Evolutionary conservation across 2,888 invertebrate genomes (phyloP), one percentile per base, ranked within the genome.

Genomic region (Eristalinus aeneus): DNA sequence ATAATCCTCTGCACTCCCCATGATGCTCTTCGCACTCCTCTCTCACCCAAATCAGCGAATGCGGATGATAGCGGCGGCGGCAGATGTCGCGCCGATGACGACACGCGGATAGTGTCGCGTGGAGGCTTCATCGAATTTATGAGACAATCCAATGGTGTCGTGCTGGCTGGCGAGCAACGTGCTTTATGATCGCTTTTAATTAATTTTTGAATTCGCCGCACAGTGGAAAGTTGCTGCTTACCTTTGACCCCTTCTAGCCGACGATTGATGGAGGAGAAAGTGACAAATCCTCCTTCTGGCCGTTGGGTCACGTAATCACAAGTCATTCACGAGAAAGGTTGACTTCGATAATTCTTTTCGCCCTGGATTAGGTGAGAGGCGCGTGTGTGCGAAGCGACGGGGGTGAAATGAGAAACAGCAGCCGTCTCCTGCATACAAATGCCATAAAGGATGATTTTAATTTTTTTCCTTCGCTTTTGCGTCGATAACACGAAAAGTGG

Each of bases 141-240:
- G 69, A 68, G 65, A 31, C 78, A 71, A 72, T 63, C 56, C n/a
- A 36, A 31, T 56, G 72, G 72, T 64, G 77, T 58, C 64, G 31
- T 53, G 32, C n/a, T 54, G 2, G 27, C 27, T 27, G 27, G 27
- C 27, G 5, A 3, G 27, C 53, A 34, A 36, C 22, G 36, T 60
- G 67, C 74, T 78, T 83, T 74, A 83, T 58, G 65, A 65, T 60
- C 68, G 16, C 68, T 10, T 31, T 64, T 80, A 80, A 84, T 84
- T 79, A 75, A 65, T 61, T 71, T 67, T 12, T 31, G 34, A 75
- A 84, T 76, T 80, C 80, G 80, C 80, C 67, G 67, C 53, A 56
- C 27, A 67, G 20, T 32, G 56, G 74, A 84, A 71, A 84, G 69
- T 77, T 73, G 23, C n/a, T 71, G 4, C 12, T n/a, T 32, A 65